Evolutionary conservation across 1,140 invertebrate species (phyloP), one percentile per base, ranked within the genome.

Genomic region (Stratiolaelaps scimitus): DNA sequence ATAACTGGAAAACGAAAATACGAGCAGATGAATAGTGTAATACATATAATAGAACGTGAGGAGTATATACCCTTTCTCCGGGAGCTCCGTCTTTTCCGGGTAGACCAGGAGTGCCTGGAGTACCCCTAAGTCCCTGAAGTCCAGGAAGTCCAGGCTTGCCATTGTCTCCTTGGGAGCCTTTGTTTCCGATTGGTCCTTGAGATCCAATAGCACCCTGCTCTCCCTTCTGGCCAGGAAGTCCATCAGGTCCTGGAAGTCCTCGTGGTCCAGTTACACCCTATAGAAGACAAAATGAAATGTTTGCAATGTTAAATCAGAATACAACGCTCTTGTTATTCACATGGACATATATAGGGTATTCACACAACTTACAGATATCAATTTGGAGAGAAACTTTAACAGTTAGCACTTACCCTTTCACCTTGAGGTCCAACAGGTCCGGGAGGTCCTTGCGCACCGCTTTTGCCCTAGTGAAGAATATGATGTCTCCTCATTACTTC

Each of bases 31-130:
- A 40, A 40, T 10, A 40, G 4, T 0, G 10, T 40, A 40, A 40
- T 6, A 40, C 4, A 40, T 6, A 40, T 40, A 40, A 10, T 40
- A 40, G 4, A 40, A 40, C 10, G 10, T 40, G 34, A 4, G 10
- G 34, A 40, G 34, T 60, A 5, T 79, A 78, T 64, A 88, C 88
- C 73, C 89, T 89, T 71, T 89, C 88, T 47, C 88, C 88, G n/a
- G 81, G 76, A 47, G 76, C 72, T 30, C 88, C 88, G 73, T 88
- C 85, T 73, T 83, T 82, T n/a, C 88, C 88, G n/a, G 84, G 76
- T 20, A 80, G 75, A 19, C 88, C 88, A 43, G 81, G 78, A 4
- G 83, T 29, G 26, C 20, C 43, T 17, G 44, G 65, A 17, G 53
- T 60, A 17, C 53, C 53, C 2, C 53, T 1, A 26, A 60, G 53